A percentile compares a stretch with the other conserved stretches of the same genome.
These are phyloP conservation scores for Lichenostomus cassidix DNA, from an alignment of 2,113 vertebrate genomes.

Conservation along the genomic window DNA sequence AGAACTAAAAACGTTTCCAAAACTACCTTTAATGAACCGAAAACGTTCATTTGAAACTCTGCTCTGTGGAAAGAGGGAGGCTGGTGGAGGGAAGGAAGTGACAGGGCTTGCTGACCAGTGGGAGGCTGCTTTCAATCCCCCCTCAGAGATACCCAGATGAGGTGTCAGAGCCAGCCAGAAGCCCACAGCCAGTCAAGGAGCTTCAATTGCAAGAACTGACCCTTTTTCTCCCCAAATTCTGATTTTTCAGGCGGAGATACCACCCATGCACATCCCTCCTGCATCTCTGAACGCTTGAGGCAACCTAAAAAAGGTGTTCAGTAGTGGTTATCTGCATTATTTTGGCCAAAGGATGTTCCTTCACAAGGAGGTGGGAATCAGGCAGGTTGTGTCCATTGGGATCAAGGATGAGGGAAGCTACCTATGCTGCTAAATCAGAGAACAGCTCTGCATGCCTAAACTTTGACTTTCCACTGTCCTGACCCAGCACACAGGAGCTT, in stretches of 20 bases:
- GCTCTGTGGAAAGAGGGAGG: slow-evolving; percentile 72
- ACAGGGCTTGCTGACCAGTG: slow-evolving; percentile 54
- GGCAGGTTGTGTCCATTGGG: not conserved
- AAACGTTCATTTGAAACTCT: slow-evolving; percentile 64
- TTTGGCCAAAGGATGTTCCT: not conserved
- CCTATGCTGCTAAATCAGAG: slow-evolving; percentile 63
- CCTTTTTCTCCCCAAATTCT: not conserved
- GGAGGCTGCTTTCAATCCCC: slow-evolving; percentile 48
- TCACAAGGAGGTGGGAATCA: slow-evolving; percentile 16
- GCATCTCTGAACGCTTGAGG: not conserved
- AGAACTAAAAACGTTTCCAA: slow-evolving; percentile 23
- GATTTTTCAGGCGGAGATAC: not conserved
- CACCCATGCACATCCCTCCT: not conserved
- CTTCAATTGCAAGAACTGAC: not conserved
- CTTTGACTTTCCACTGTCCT: slow-evolving; percentile 79
- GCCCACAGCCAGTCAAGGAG: not conserved
- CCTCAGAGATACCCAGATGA: not conserved
- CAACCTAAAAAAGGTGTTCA: not conserved
- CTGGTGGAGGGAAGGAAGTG: slow-evolving; percentile 72
- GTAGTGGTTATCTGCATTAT: not conserved
- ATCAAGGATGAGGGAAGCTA: not conserved
- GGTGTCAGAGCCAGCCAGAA: not conserved
- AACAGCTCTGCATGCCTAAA: slow-evolving; percentile 67
- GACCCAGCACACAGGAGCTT: slow-evolving; percentile 71
- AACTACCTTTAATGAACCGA: slow-evolving; percentile 63